Percentiles rank a stretch among this genome's conserved stretches.
phyloP scores from a whole-genome alignment of 2,113 vertebrate genomes.

The Melanocharis versteri region DNA sequence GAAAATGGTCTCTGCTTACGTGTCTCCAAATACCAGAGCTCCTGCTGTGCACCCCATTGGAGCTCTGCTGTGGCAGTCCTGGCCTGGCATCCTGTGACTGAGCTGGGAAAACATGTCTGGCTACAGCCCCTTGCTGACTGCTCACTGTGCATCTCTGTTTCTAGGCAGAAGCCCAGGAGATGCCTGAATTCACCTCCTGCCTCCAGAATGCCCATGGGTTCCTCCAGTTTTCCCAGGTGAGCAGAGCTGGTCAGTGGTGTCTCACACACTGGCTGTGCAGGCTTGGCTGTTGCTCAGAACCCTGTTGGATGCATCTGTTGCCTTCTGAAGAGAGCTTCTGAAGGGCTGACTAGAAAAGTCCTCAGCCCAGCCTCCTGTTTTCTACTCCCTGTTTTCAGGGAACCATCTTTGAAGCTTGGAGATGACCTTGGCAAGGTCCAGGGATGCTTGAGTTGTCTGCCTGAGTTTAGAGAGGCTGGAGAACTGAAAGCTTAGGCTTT shows the following conservation, averaged over 20 bases:
- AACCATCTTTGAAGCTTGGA: neutral
- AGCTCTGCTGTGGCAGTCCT: neutral
- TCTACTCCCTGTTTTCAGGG: neutral
- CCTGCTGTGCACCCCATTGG: neutral
- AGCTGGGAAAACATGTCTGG: neutral
- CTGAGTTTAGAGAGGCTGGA: neutral
- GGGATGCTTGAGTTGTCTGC: neutral
- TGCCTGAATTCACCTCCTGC: conserved; percentile 73
- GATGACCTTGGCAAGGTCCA: neutral
- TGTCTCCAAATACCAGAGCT: neutral
- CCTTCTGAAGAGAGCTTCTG: neutral
- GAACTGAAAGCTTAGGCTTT: neutral
- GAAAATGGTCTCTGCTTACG: neutral
- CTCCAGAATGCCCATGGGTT: conserved; percentile 81
- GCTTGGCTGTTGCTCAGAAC: neutral
- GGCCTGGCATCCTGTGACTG: neutral
- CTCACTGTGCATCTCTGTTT: neutral
- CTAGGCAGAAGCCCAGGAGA: conserved; percentile 85
- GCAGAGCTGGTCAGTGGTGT: neutral
- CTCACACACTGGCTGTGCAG: neutral
- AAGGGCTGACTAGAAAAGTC: neutral
- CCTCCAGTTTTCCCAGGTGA: conserved; percentile 85
- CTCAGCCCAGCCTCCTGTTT: neutral
- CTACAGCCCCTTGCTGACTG: neutral
- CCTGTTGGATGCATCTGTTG: neutral